Conservation (phyloP, 2,888 invertebrate species). For the Hydroisotoma schaefferi region DNA sequence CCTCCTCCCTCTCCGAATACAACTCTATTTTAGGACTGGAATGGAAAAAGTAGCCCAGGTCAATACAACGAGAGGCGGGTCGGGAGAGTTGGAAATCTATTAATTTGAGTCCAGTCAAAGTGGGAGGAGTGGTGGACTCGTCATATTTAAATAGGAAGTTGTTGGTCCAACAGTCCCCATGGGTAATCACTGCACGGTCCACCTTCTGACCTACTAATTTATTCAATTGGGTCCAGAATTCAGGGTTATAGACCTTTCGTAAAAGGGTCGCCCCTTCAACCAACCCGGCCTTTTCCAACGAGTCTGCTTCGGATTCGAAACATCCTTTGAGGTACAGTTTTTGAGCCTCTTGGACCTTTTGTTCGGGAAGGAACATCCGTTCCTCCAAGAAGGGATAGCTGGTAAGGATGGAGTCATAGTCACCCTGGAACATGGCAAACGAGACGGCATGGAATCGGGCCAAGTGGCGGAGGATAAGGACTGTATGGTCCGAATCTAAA, state of each 20-base stretch:
- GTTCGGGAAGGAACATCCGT: conserved; percentile 28
- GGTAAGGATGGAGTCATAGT: conserved; percentile 32
- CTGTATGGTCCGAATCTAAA: conserved; percentile 36
- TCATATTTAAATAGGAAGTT: conserved; percentile 17
- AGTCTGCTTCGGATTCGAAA: conserved; percentile 17
- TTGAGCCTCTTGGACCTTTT: conserved; percentile 22
- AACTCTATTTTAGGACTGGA: conserved; percentile 24
- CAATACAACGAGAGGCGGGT: conserved; percentile 29
- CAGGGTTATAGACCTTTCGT: background rate
- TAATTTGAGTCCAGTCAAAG: conserved; percentile 40
- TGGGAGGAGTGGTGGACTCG: background rate
- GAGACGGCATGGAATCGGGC: conserved; percentile 44
- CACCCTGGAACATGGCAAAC: conserved; percentile 41
- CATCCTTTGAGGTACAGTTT: conserved; percentile 17
- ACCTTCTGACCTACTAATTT: conserved; percentile 5
- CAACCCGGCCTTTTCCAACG: conserved; percentile 9
- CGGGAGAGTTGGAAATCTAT: conserved; percentile 47
- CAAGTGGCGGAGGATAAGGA: conserved; percentile 28
- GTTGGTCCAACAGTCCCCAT: conserved; percentile 46
- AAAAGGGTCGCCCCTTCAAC: background rate
- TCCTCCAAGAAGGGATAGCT: conserved; percentile 39
- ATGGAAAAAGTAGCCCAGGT: conserved; percentile 46
- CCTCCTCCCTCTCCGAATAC: conserved; percentile 30
- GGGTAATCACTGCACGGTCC: conserved; percentile 20
- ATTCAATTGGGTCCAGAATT: conserved; percentile 1